Conservation (phyloP, 2,113 vertebrate genomes). For the Brachypodius melanocephalos region DNA sequence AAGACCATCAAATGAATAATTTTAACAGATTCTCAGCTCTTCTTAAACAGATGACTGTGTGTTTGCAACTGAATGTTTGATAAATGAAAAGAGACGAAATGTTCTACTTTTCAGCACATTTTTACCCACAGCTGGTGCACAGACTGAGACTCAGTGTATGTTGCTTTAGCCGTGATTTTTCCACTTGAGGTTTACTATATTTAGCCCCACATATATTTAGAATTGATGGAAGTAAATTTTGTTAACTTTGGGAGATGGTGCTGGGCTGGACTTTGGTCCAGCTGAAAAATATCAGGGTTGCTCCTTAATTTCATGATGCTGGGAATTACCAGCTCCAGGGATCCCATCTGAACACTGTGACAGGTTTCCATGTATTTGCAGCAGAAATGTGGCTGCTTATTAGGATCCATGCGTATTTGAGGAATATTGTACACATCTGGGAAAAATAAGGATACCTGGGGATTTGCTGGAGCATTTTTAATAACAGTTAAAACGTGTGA, state of each 20-base stretch:
- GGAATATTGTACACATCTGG: neutral
- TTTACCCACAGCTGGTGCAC: slow-evolving; percentile 80
- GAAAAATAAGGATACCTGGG: neutral
- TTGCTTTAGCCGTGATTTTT: slow-evolving; percentile 79
- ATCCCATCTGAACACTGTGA: fast-evolving
- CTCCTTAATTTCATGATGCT: neutral
- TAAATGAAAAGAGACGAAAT: slow-evolving; percentile 80
- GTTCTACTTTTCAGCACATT: slow-evolving; percentile 84
- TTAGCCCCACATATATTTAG: slow-evolving; percentile 76
- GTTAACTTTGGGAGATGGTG: slow-evolving; percentile 63
- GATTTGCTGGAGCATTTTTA: neutral
- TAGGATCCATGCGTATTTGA: neutral
- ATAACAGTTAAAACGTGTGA: neutral
- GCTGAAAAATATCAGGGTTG: slow-evolving; percentile 6
- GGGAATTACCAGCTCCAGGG: neutral
- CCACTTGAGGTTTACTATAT: slow-evolving; percentile 77
- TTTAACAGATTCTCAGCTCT: slow-evolving; percentile 64
- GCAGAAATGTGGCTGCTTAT: neutral
- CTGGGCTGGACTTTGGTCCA: slow-evolving; percentile 67
- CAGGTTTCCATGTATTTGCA: neutral
- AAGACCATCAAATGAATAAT: slow-evolving; percentile 62
- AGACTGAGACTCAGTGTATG: slow-evolving; percentile 77
- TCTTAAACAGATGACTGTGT: slow-evolving; percentile 67
- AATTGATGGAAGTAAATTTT: slow-evolving; percentile 69
- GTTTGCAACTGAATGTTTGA: slow-evolving; percentile 75